Evolutionary conservation across 2,113 vertebrate species (phyloP), one percentile per base, ranked within the genome.

Genomic region (Nyctereutes procyonoides): DNA sequence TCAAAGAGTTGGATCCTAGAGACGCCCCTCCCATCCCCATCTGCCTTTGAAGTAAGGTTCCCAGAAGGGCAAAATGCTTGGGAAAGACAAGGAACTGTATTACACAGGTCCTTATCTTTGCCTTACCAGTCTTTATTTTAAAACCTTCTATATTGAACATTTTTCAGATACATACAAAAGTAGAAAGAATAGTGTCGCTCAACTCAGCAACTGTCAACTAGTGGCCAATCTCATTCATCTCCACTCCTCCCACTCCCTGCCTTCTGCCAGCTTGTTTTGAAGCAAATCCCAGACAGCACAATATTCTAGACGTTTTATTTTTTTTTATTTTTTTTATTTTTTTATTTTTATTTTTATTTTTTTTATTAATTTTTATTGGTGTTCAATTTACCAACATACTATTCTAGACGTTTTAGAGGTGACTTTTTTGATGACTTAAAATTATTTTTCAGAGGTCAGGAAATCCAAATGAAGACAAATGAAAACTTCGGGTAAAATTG

Each of bases 401-500:
- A 63, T 92, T 96, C 91, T 51, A 77, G 9, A 80, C 28, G 24
- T 56, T 83, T 76, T 67, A 71, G 53, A 85, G 56, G 48, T 53
- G n/a, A 79, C 30, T 58, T 80, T 92, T 77, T 88, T 28, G 17
- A 87, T 65, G 74, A 73, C 48, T 19, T 88, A 79, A 82, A 56
- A 77, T 85, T 15, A 79, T 22, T 82, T 93, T 85, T 93, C 63
- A n/a, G 82, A 85, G 24, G 28, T 74, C 88, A 90, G 28, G 32
- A 96, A 95, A 92, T 77, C 26, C 30, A 76, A 90, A 65, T 30
- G 26, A 86, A 88, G 32, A 73, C 87, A 73, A 88, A 38, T 17
- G n/a, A 77, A 92, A 90, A 82, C 24, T 22, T 86, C 48, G 77
- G 28, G 24, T 73, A 93, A 71, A 91, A 65, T 28, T 76, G 63